Conservation (phyloP, 2,888 invertebrate genomes). For the Allygus modestus region DNA sequence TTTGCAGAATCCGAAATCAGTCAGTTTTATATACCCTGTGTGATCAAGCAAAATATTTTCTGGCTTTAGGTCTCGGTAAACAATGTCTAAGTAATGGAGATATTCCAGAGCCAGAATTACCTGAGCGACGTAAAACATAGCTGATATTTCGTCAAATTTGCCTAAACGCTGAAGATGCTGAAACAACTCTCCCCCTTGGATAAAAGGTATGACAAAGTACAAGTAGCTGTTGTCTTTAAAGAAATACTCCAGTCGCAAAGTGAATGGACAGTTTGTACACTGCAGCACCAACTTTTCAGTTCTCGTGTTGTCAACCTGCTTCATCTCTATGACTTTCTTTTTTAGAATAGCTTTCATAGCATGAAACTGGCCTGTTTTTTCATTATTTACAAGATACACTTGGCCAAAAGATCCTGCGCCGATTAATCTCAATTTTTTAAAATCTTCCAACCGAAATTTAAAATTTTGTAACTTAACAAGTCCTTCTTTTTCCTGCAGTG, state of each 20-base stretch:
- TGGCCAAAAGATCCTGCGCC: constrained; percentile 13
- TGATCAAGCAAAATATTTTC: constrained; percentile 92
- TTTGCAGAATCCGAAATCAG: constrained; percentile 98
- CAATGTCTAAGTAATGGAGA: constrained; percentile 89
- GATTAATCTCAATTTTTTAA: background rate
- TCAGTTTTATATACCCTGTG: constrained; percentile 90
- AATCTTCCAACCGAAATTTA: background rate
- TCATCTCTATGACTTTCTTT: background rate
- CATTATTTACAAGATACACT: constrained; percentile 6
- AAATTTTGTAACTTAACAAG: background rate
- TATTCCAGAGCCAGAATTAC: constrained; percentile 96
- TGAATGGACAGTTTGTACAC: constrained; percentile 91
- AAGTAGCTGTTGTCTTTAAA: constrained; percentile 92
- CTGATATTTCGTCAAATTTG: constrained; percentile 78
- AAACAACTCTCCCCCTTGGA: constrained; percentile 94
- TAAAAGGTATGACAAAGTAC: constrained; percentile 90
- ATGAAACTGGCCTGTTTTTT: background rate
- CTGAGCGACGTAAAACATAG: constrained; percentile 92
- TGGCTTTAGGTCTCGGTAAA: constrained; percentile 96
- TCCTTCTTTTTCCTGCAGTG: background rate
- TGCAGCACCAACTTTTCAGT: constrained; percentile 92
- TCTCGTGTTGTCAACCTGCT: background rate
- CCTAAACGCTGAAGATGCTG: constrained; percentile 82
- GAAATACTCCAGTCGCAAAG: constrained; percentile 89
- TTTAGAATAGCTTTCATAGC: constrained; percentile 19